Evolutionary conservation across 1,140 invertebrate species (phyloP), one percentile per base, ranked within the genome.

Genomic region (Papilio dardanus): DNA sequence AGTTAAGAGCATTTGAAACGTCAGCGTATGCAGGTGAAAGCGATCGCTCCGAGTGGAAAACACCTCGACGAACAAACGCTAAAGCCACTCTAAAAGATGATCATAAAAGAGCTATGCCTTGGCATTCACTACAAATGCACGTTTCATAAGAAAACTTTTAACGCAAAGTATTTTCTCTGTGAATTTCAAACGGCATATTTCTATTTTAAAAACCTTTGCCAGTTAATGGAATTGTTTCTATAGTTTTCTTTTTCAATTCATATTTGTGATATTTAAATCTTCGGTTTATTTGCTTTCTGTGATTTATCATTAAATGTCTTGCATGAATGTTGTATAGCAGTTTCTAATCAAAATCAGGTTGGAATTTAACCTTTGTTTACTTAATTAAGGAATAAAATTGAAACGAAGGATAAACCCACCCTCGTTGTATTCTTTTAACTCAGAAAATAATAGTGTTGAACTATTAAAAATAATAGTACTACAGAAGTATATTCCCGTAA

Each of bases 61-160:
- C 74, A 79, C 71, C 76, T 77, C 74, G 65, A 66, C 71, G 68
- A 77, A 83, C 76, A 77, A 78, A 81, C 67, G 76, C 65, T 77
- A 78, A 79, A 74, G 73, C 75, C 50, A 74, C 79, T 81, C 79
- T 78, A 83, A 83, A 79, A 74, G 82, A 76, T 58, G 76, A 83
- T 83, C 80, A 81, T 78, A 78, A 78, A 81, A 81, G 75, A 78
- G 71, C 79, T 80, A 79, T 81, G 75, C 71, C 76, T 69, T 67
- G 54, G 76, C 66, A 79, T 79, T 81, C 75, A 74, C 35, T 46
- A 46, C 46, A 80, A 78, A 79, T 79, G 74, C 74, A 79, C 76
- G 74, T 81, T 83, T 79, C 79, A 80, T 77, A 78, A 77, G 76
- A 75, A 82, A 78, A 78, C 19, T 75, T 74, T 71, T 71, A 71